These are phyloP conservation scores for Microplitis mediator DNA, from an alignment of 1,140 invertebrate species.

Conservation along the genomic window DNA sequence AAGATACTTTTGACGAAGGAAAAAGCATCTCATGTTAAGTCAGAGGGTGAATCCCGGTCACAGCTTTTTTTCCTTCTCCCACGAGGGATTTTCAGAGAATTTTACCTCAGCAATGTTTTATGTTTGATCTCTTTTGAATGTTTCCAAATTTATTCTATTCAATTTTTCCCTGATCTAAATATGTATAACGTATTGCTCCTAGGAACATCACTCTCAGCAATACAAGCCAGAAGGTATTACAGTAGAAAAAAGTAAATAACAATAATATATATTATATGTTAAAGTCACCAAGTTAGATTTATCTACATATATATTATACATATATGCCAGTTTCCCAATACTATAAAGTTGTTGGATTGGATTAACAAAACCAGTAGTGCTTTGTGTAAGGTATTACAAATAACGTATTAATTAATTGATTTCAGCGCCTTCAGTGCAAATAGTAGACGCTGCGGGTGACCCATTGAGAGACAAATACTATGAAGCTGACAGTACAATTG, in stretches of 20 bases:
- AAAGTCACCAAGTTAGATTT: too few species aligned
- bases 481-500: constrained; percentile 77
- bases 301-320: too few species aligned
- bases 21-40: constrained; percentile 3
- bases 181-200: not conserved
- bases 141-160: not conserved
- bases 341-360: too few species aligned
- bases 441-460: constrained; percentile 74
- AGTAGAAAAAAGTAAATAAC: too few species aligned
- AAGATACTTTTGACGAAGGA: constrained; percentile 11
- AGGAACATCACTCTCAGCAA: too few species aligned
- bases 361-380: too few species aligned
- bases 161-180: constrained; percentile 6
- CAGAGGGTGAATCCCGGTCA: not conserved
- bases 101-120: constrained; percentile 6
- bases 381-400: too few species aligned
- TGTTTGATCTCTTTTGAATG: not conserved
- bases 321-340: too few species aligned
- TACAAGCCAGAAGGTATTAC: too few species aligned
- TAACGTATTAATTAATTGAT: constrained; percentile 1
- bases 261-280: too few species aligned
- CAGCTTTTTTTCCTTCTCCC: not conserved
- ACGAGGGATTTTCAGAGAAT: constrained; percentile 4
- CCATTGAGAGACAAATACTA: constrained; percentile 75
- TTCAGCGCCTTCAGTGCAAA: constrained; percentile 76